Conservation (phyloP, 2,113 vertebrate genomes). For the Calonectris borealis region DNA sequence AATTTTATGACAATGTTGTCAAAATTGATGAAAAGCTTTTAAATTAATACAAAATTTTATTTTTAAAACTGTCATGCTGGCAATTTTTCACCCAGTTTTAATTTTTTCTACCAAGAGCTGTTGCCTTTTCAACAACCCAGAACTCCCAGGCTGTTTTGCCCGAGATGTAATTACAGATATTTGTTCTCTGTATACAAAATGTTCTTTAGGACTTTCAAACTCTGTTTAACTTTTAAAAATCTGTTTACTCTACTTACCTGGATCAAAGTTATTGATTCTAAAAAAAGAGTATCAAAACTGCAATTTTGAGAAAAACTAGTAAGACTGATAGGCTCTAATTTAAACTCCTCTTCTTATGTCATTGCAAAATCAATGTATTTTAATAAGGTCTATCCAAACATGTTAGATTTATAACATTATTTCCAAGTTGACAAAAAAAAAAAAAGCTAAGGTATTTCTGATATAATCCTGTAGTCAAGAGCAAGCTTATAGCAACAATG, state of each 20-base stretch:
- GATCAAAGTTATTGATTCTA: not conserved
- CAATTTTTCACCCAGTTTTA: not conserved
- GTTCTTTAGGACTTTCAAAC: not conserved
- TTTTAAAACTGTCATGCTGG: not conserved
- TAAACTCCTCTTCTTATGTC: not conserved
- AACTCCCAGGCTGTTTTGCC: not conserved
- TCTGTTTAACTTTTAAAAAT: not conserved
- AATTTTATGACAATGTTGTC: not conserved
- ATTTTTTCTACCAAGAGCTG: not conserved
- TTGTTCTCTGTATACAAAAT: not conserved
- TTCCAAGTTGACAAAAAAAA: not conserved
- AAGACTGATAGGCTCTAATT: not conserved
- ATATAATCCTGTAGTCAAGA: not conserved
- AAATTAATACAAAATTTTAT: not conserved
- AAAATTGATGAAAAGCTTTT: not conserved
- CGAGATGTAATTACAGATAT: not conserved
- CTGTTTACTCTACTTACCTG: not conserved
- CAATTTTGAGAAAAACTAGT: not conserved
- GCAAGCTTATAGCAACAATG: not conserved
- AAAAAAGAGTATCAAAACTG: not conserved
- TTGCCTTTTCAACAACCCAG: not conserved
- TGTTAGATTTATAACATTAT: not conserved
- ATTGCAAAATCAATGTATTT: not conserved
- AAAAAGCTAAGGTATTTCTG: not conserved
- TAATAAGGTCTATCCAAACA: not conserved